Evolutionary conservation across 2,113 vertebrate genomes (phyloP).

Genomic region (Lepidothrix coronata): DNA sequence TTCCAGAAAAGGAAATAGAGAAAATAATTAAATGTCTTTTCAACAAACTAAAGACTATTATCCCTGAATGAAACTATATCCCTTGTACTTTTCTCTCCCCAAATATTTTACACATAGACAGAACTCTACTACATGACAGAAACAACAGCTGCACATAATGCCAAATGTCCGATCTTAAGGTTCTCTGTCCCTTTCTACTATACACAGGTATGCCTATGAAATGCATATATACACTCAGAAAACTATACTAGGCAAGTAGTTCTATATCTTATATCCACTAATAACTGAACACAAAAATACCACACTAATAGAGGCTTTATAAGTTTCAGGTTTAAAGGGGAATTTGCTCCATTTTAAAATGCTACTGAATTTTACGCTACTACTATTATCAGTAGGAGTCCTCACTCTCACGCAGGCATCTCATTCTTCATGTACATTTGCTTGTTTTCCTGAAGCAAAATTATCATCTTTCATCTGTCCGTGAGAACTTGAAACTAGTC

Average conservation of each 20-base stretch:
- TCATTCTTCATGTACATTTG: neutral
- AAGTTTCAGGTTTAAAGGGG: neutral
- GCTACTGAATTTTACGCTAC: neutral
- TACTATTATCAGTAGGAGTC: neutral
- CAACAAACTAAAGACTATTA: neutral
- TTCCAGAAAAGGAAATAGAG: neutral
- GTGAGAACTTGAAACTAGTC: neutral
- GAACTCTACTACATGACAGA: neutral
- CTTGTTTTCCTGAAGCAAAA: neutral
- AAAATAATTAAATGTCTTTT: neutral
- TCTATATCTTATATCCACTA: neutral
- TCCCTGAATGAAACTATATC: neutral
- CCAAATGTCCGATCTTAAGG: neutral
- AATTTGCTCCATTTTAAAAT: neutral
- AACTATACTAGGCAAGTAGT: rapidly evolving
- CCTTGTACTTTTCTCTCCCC: neutral
- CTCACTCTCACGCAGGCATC: neutral
- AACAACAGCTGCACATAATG: neutral
- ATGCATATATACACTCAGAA: neutral
- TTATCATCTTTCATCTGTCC: neutral
- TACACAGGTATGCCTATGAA: neutral
- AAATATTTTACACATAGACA: neutral
- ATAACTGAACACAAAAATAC: neutral
- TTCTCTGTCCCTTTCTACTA: neutral
- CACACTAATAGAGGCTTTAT: neutral